Evolutionary conservation across 2,113 vertebrate species (phyloP), one percentile per base, ranked within the genome.

Genomic region (Canis aureus): DNA sequence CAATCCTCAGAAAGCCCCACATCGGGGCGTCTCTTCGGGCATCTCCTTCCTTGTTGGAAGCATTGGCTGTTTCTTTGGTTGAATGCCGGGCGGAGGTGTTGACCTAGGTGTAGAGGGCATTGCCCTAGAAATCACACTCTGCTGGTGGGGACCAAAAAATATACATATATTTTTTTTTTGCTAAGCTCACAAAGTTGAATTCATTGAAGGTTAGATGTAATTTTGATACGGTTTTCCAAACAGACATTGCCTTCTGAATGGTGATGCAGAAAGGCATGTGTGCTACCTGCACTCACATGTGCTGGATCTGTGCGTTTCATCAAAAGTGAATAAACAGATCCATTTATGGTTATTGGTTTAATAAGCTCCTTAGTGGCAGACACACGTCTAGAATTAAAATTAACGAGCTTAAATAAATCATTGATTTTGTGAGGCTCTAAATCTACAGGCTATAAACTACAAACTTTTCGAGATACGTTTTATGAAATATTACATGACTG

Each of bases 301-400:
- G 2, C 35, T 1, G 38, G 11, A 1, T 22, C 51, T 69, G 29
- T 62, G 66, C 11, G 10, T 8, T 53, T 49, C 35, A 60, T 66
- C 29, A 59, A 80, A 88, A 85, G 25, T 11, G 35, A 69, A 67
- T 12, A 12, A 89, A n/a, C 5, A 51, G 51, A 55, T 27, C 9
- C 55, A 62, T 23, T 86, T 29, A 64, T 3, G 16, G 23, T n/a
- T 53, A 71, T 16, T 57, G n/a, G 60, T 43, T 95, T 88, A 92
- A 83, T 53, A 62, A 88, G 29, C 59, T 85, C 90, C 38, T 22
- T 57, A 57, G 93, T 67, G 66, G 49, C 62, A 94, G 71, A 85
- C 88, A 91, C 71, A 76, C 49, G 79, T 35, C 64, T 95, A 92
- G 67, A 96, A 83, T 91, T 43, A 94, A 88, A 92, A 91, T 64